phyloP scores from a whole-genome alignment of 2,888 invertebrate genomes.

The Phaonia tiefii region DNA sequence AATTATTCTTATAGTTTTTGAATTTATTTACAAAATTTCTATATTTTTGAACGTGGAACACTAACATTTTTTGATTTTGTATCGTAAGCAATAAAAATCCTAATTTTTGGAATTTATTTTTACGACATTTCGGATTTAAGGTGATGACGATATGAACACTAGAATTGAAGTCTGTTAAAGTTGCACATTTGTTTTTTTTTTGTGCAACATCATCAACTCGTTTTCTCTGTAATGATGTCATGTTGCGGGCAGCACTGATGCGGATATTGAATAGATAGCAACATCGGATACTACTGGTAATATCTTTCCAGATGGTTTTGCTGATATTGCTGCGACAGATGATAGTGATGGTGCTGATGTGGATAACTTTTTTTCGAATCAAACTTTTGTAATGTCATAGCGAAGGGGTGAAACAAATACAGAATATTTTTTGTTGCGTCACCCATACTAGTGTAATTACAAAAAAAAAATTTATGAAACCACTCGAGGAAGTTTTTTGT shows the following conservation, averaged over 20 bases:
- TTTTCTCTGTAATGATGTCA: constrained; percentile 28
- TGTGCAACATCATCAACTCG: constrained; percentile 39
- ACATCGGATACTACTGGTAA: background rate
- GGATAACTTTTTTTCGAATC: background rate
- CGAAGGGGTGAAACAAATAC: too few relatives aligned
- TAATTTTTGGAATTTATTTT: too few relatives aligned
- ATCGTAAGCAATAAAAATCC: too few relatives aligned
- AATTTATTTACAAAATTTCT: constrained; percentile 31
- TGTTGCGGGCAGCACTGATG: background rate
- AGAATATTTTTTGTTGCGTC: too few relatives aligned
- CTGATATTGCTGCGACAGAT: constrained; percentile 14
- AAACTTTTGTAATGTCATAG: constrained; percentile 47
- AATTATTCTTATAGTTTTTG: constrained; percentile 13
- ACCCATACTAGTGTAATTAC: too few relatives aligned
- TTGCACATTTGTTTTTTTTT: constrained; percentile 24
- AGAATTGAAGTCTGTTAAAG: constrained; percentile 39
- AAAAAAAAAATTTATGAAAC: too few relatives aligned
- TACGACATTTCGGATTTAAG: too few relatives aligned
- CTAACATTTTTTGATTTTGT: constrained; percentile 12
- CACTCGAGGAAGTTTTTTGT: too few relatives aligned
- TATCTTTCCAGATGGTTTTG: background rate
- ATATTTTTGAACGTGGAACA: constrained; percentile 46
- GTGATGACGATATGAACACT: constrained; percentile 30
- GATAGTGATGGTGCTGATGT: background rate
- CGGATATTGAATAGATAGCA: background rate